These are phyloP conservation scores for Steinernema scapterisci DNA, from an alignment of 2,888 invertebrate genomes.

Conservation along the genomic window DNA sequence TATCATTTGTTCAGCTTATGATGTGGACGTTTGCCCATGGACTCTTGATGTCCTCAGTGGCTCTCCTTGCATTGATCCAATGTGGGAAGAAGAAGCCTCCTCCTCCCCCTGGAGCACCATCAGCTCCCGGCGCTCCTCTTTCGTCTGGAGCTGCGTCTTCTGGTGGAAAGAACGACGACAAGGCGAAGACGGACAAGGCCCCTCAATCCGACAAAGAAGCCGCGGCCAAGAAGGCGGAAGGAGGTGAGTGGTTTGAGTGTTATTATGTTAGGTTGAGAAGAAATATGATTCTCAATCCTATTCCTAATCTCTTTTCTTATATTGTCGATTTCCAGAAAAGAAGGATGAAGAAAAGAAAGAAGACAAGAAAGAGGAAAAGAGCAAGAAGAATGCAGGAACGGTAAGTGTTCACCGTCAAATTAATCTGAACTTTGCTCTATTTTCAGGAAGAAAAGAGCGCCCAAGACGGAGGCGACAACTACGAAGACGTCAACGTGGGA, in stretches of 20 bases:
- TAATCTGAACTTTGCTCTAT: no score
- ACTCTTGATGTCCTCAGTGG: neutral
- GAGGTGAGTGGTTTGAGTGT: no score
- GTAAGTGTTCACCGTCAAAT: neutral
- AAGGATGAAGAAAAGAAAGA: neutral
- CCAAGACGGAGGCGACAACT: constrained; percentile 7
- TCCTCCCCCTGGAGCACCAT: neutral
- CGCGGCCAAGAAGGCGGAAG: no score
- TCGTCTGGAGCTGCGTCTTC: no score
- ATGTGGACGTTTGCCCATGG: neutral
- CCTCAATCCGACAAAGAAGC: no score
- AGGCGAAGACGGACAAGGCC: no score
- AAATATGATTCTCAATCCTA: no score
- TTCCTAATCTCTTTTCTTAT: no score
- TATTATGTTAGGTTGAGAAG: no score
- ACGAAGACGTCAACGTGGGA: constrained; percentile 16
- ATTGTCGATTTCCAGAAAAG: neutral
- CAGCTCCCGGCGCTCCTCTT: neutral
- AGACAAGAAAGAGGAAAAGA: neutral
- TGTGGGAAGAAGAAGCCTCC: neutral
- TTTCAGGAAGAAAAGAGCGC: neutral
- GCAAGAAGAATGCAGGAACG: constrained; percentile 7
- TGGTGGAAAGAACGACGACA: neutral
- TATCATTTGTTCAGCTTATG: no score
- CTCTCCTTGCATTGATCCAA: neutral